Percentiles rank a stretch among this genome's conserved stretches.
Conservation (phyloP, 2,113 vertebrate genomes). For the Elachura formosa region DNA sequence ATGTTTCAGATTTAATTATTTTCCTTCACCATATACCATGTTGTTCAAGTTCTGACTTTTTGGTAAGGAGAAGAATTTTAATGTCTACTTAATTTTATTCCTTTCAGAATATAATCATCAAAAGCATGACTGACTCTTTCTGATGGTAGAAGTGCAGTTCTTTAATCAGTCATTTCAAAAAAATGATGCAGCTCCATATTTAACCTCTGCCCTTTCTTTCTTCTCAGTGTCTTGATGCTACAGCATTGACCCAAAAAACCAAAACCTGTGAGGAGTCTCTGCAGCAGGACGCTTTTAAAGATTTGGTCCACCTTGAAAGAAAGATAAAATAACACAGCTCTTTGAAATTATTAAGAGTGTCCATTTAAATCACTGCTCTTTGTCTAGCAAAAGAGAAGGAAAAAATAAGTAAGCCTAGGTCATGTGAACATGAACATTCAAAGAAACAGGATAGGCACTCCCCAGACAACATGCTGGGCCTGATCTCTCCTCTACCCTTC, state of each 20-base stretch:
- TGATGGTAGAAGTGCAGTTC: not conserved
- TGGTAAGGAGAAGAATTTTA: not conserved
- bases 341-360: not conserved
- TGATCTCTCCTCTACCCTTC: not conserved
- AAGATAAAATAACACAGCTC: not conserved
- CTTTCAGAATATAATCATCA: not conserved
- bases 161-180: not conserved
- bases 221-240: not conserved
- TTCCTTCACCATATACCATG: not conserved
- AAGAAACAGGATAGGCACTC: not conserved
- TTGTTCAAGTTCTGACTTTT: not conserved
- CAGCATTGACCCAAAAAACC: not conserved
- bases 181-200: not conserved
- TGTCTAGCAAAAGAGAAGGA: not conserved
- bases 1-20: not conserved
- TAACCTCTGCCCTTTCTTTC: not conserved
- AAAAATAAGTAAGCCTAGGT: not conserved
- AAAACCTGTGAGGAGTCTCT: not conserved
- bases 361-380: constrained; percentile 33
- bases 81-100: not conserved
- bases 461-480: not conserved
- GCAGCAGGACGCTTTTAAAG: not conserved
- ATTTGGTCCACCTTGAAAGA: not conserved
- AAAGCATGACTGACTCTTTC: not conserved
- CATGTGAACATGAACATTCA: not conserved